Evolutionary conservation across 2,888 invertebrate genomes (phyloP).

Genomic region (Piscicola geometra): DNA sequence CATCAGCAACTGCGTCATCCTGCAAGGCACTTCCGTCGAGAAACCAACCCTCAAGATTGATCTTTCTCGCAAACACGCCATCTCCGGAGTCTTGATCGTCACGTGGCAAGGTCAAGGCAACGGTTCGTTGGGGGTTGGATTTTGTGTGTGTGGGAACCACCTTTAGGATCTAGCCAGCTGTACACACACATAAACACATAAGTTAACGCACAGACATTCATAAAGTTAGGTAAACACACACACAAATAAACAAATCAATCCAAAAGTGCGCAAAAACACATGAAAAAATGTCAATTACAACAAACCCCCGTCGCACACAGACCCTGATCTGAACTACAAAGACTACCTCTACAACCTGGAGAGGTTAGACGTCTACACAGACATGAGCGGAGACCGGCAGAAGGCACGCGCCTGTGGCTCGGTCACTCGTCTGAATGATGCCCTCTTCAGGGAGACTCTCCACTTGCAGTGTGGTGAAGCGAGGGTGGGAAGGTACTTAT

Average conservation of each 20-base stretch:
- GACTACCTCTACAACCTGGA: constrained; percentile 32
- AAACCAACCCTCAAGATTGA: constrained; percentile 60
- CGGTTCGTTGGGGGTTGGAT: background rate
- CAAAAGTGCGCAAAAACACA: too few relatives aligned
- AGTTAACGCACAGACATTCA: too few relatives aligned
- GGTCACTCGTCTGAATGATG: constrained; percentile 23
- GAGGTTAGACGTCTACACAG: constrained; percentile 28
- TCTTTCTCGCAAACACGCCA: constrained; percentile 54
- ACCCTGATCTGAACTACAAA: constrained; percentile 26
- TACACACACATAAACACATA: too few relatives aligned
- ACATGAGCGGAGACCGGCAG: constrained; percentile 16
- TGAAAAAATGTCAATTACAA: too few relatives aligned
- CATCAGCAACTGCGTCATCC: constrained; percentile 57
- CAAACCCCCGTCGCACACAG: background rate
- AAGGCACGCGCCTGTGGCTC: constrained; percentile 25
- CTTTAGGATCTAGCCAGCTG: too few relatives aligned
- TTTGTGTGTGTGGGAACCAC: background rate
- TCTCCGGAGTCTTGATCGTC: constrained; percentile 51
- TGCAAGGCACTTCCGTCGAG: constrained; percentile 60
- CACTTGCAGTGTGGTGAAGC: constrained; percentile 29
- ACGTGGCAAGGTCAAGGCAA: constrained; percentile 26
- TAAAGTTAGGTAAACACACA: too few relatives aligned
- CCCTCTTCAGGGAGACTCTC: constrained; percentile 23
- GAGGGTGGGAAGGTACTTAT: constrained; percentile 21
- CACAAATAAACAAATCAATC: too few relatives aligned